phyloP scores from a whole-genome alignment of 2,888 invertebrate species.

The Euphydryas editha region DNA sequence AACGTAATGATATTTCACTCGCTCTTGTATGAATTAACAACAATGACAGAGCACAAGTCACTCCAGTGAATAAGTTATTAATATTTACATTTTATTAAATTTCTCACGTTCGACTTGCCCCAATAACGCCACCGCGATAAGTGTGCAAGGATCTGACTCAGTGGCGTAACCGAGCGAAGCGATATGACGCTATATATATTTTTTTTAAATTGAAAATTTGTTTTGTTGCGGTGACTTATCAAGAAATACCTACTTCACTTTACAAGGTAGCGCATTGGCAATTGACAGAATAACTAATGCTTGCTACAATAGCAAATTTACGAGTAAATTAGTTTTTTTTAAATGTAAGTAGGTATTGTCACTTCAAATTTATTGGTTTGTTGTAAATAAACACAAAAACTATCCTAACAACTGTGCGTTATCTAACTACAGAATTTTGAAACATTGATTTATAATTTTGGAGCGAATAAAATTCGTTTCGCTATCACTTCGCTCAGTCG shows the following conservation, averaged over 20 bases:
- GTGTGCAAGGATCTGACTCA: neutral
- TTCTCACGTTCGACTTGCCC: constrained; percentile 46
- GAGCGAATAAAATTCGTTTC: neutral
- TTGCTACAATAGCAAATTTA: no score
- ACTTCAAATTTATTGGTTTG: no score
- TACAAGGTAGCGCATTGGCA: no score
- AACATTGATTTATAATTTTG: no score
- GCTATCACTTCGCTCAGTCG: neutral
- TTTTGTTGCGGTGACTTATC: no score
- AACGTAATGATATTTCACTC: constrained; percentile 6
- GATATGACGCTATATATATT: neutral
- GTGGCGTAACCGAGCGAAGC: neutral
- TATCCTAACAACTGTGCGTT: no score
- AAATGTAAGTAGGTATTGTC: no score
- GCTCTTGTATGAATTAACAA: constrained; percentile 14
- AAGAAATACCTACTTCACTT: no score
- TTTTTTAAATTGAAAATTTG: neutral
- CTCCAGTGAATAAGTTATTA: constrained; percentile 20
- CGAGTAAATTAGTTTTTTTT: no score
- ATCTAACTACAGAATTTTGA: no score
- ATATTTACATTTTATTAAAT: constrained; percentile 36
- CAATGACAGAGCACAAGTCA: constrained; percentile 19
- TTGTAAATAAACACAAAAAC: no score
- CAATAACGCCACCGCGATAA: constrained; percentile 40
- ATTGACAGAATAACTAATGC: no score